Percentiles rank a stretch among this genome's conserved stretches.
Conservation (phyloP, 2,113 vertebrate species). For the Platysteira castanea region DNA sequence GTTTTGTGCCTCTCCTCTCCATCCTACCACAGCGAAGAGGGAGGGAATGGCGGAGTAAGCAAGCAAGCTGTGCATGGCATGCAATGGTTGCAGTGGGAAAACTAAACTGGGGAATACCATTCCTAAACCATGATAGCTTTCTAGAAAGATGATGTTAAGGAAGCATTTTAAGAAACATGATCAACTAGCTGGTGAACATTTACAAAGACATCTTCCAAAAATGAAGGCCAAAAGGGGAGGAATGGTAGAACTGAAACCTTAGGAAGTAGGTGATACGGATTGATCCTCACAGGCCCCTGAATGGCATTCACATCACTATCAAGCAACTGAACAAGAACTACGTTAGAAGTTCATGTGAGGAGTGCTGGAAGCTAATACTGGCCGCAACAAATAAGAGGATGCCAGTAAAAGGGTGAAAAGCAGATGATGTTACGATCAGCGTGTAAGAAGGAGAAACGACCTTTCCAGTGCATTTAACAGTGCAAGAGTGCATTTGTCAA, state of each 20-base stretch:
- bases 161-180: background rate
- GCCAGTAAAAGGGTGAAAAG: background rate
- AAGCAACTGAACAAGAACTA: background rate
- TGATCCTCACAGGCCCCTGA: background rate
- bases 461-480: background rate
- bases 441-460: background rate
- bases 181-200: background rate
- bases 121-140: background rate
- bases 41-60: background rate
- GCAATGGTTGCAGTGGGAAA: background rate
- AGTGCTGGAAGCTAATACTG: background rate
- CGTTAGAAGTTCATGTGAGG: background rate
- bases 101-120: background rate
- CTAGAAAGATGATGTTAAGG: background rate
- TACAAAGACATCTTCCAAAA: background rate
- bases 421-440: background rate
- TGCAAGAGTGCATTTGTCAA: background rate
- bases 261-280: rapidly evolving
- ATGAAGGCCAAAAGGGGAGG: background rate
- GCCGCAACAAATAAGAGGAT: background rate
- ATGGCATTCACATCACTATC: rapidly evolving
- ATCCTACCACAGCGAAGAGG: background rate
- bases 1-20: background rate
- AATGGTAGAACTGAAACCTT: background rate
- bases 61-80: background rate